These are phyloP conservation scores for Petrolisthes cinctipes DNA, from an alignment of 2,888 invertebrate species.

Conservation along the genomic window DNA sequence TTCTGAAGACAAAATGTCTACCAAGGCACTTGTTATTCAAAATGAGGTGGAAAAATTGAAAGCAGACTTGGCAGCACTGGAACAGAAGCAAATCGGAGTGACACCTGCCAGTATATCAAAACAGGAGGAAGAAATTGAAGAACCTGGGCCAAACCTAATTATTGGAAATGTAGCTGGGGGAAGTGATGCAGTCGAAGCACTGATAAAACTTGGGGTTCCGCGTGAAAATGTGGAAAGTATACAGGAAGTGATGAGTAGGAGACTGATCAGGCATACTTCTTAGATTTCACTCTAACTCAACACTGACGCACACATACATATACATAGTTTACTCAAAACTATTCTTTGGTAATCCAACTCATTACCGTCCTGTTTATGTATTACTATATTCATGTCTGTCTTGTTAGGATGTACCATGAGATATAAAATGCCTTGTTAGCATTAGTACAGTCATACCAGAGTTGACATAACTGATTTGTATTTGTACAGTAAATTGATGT, in stretches of 20 bases:
- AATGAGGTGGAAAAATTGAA: constrained; percentile 2
- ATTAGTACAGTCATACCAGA: too few species aligned
- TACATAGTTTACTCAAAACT: too few species aligned
- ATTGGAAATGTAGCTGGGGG: background rate
- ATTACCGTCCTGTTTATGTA: too few species aligned
- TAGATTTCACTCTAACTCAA: background rate
- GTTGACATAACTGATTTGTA: too few species aligned
- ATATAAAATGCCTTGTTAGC: too few species aligned
- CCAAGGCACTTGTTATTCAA: background rate
- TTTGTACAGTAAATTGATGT: too few species aligned
- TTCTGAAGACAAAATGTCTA: background rate
- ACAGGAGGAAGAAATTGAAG: background rate
- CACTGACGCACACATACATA: too few species aligned
- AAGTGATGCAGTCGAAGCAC: background rate
- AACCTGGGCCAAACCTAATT: background rate
- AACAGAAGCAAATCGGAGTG: background rate
- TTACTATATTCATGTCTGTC: too few species aligned
- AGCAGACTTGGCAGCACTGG: background rate
- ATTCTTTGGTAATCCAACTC: too few species aligned
- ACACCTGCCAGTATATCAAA: background rate
- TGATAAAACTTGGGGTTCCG: background rate
- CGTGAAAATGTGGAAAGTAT: constrained; percentile 11
- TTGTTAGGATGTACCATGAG: too few species aligned
- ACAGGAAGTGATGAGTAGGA: background rate
- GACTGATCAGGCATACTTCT: background rate